These are phyloP conservation scores for Bombus impatiens DNA, from an alignment of 1,140 invertebrate genomes.

Conservation along the genomic window DNA sequence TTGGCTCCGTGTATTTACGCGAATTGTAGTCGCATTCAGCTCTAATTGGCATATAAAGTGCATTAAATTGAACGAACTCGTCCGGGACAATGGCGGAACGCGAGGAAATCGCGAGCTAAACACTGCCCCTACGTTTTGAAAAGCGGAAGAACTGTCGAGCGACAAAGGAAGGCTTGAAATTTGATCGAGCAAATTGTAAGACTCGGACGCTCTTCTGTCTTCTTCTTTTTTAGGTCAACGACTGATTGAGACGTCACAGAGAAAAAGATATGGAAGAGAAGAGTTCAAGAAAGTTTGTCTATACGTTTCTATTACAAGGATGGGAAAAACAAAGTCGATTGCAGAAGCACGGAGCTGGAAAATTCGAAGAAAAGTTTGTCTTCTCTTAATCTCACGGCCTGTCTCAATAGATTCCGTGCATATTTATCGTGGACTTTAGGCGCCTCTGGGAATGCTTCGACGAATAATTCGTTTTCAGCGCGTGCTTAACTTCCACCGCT, in stretches of 20 bases:
- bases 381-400: neutral
- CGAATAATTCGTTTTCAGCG: slow-evolving; percentile 8
- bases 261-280: neutral
- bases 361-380: neutral
- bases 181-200: neutral
- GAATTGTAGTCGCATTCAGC: neutral
- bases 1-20: neutral
- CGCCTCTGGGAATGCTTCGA: neutral
- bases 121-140: neutral
- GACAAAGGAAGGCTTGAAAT: neutral
- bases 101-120: neutral
- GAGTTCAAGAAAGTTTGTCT: neutral
- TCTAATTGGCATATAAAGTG: neutral
- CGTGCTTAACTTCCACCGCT: neutral
- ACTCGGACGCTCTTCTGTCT: neutral
- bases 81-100: neutral
- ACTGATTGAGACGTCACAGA: neutral
- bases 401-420: neutral
- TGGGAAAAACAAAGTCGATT: neutral
- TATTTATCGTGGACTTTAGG: neutral
- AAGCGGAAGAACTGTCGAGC: neutral
- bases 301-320: neutral
- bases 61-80: neutral
- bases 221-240: neutral
- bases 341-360: neutral